Evolutionary conservation across 2,113 vertebrate genomes (phyloP), one percentile per base, ranked within the genome.

Genomic region (Neodon shergylaensis): DNA sequence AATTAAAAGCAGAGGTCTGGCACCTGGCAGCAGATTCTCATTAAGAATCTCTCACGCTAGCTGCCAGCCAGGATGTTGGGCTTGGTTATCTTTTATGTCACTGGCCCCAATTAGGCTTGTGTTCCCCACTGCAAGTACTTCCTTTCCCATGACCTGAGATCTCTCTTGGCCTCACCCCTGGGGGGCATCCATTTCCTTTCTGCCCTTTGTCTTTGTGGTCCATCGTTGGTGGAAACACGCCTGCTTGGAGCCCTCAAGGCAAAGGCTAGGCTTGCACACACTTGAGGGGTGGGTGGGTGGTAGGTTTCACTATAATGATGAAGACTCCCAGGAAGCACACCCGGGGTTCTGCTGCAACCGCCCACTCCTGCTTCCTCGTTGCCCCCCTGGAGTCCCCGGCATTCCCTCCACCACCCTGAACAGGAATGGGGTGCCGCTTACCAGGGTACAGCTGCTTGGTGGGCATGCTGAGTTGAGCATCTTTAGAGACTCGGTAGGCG

Each of bases 391-490:
- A 24, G 22, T 14, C 78, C 68, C 24, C 8, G 0, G 3, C 6
- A 19, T 36, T 66, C n/a, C 24, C 42, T 58, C 44, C 24, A 0
- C 13, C 10, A 1, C 14, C 36, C 19, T 1, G 58, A 31, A 19
- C 21, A 14, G 26, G 28, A 21, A 58, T 12, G 0, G 0, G 0
- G 0, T 0, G 0, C 1, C 63, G 85, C 99, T 99, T 97, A 99
- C 99, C 98, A 97, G 99, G 98, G 96, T 99, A 99, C 97, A 99
- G 98, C 98, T 99, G 99, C 98, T 99, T 99, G 97, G 99, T 99
- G 0, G 99, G 99, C 2, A 99, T 99, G 58, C 99, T 99, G 97
- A 99, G 99, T 96, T 99, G 99, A 47, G 99, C 99, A 0, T 99
- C 99, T 97, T 99, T 99, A 84, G 99, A 98, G 97, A 99, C 99